Base-by-base conservation (phyloP, 1,140 invertebrate species). In the Phocides pigmalion region DNA sequence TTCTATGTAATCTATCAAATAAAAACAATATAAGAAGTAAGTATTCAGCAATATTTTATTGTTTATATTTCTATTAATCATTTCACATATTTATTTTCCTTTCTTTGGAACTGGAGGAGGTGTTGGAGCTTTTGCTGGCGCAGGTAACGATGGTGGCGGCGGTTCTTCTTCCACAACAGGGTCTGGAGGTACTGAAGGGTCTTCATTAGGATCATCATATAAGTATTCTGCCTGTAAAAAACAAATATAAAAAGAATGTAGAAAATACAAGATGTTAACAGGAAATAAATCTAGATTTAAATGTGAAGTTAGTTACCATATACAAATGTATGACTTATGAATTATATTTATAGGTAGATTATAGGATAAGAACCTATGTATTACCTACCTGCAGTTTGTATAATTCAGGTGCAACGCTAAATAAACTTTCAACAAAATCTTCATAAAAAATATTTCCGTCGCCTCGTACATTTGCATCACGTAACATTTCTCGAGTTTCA, bases 381-480 rank as follows among this genome's bases (percentile, higher is more conserved):
- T n/a, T n/a, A n/a, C n/a, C 39, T 76, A 89, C 86, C 69, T 74
- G 70, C 15, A 85, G 51, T 42, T 80, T 54, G 56, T 82, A 71
- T 32, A 91, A 58, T 70, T 91, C 84, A 14, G 88, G 87, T 3
- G 87, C 87, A 25, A 80, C 39, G 41, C 66, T 84, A 66, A 89
- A 89, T 56, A 91, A 25, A 46, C 77, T 85, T 44, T 91, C 80
- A 19, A 89, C 66, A 68, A 91, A 91, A 51, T 89, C 72, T 46
- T 74, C 79, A 71, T 89, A 91, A 39, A 76, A 76, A 17, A 91
- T 70, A 58, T 87, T 89, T 14, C 89, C 89, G 66, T 87, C 84
- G 0, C 89, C 89, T 16, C 79, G 75, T 11, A 89, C 79, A 65
- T 91, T 87, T 2, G 80, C 85, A 64, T 91, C 89, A n/a, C 84